Conservation (phyloP, 2,888 invertebrate species). For the Chaetoderma sp. region DNA sequence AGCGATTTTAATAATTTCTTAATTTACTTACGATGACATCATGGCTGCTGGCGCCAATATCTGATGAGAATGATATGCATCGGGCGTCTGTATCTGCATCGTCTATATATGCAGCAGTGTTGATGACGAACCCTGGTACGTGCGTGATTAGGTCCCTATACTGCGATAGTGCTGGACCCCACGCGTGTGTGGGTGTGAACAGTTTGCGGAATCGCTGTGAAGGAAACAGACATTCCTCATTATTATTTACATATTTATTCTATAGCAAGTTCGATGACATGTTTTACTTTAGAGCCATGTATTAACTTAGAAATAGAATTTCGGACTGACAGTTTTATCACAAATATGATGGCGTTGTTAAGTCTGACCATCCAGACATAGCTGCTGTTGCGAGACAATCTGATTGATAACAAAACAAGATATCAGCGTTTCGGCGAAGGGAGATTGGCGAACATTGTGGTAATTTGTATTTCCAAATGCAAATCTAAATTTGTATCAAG, state of each 20-base stretch:
- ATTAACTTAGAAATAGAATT: neutral
- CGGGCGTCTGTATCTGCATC: no score
- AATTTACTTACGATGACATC: neutral
- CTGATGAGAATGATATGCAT: no score
- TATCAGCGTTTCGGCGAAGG: no score
- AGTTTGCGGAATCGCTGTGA: conserved; percentile 43
- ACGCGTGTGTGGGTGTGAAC: conserved; percentile 52
- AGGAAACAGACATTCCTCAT: neutral
- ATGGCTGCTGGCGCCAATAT: neutral
- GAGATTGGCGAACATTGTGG: no score
- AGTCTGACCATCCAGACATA: no score
- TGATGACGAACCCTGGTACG: conserved; percentile 40
- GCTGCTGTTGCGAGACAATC: no score
- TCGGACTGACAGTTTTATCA: neutral
- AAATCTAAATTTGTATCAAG: no score
- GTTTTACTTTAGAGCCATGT: neutral
- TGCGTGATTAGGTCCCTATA: conserved; percentile 52
- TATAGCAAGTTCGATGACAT: neutral
- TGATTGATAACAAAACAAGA: no score
- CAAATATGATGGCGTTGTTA: no score
- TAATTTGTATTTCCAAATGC: no score
- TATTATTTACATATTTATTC: neutral
- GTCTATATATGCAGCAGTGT: conserved; percentile 51
- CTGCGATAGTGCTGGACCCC: conserved; percentile 63
- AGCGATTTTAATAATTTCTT: neutral